These are phyloP conservation scores for Pseudococcus longispinus DNA, from an alignment of 2,888 invertebrate species.

Conservation along the genomic window DNA sequence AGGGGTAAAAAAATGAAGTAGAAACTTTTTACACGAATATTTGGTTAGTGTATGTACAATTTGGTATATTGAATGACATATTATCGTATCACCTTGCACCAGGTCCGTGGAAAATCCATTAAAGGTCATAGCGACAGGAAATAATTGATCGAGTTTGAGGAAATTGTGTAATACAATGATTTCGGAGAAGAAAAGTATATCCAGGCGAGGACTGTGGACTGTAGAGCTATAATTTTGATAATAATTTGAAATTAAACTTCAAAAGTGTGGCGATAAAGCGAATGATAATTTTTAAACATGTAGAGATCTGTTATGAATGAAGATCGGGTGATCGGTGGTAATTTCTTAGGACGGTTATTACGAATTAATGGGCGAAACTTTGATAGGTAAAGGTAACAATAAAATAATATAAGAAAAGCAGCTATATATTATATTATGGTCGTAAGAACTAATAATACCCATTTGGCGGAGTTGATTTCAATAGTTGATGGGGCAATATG, in stretches of 20 bases:
- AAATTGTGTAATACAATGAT: background rate
- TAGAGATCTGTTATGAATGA: background rate
- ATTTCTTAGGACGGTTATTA: background rate
- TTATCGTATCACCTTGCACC: conserved; percentile 20
- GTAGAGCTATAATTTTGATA: background rate
- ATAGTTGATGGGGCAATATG: conserved; percentile 13
- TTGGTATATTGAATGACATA: background rate
- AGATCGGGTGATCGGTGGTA: background rate
- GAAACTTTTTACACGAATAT: background rate
- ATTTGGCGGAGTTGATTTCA: conserved; percentile 6
- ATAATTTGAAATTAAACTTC: background rate
- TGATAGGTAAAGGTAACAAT: background rate
- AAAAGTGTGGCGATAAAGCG: no score
- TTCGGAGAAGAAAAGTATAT: background rate
- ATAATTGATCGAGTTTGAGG: background rate
- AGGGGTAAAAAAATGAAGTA: background rate
- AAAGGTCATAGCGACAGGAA: background rate
- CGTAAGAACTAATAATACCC: background rate
- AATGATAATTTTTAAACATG: background rate
- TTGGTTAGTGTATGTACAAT: background rate
- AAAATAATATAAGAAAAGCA: conserved; percentile 19
- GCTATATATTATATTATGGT: background rate
- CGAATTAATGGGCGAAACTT: background rate
- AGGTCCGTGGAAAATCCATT: background rate
- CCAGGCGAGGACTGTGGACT: no score